A percentile compares a stretch with the other conserved stretches of the same genome.
Conservation (phyloP, 2,113 vertebrate genomes). For the Melanerpes aurifrons region DNA sequence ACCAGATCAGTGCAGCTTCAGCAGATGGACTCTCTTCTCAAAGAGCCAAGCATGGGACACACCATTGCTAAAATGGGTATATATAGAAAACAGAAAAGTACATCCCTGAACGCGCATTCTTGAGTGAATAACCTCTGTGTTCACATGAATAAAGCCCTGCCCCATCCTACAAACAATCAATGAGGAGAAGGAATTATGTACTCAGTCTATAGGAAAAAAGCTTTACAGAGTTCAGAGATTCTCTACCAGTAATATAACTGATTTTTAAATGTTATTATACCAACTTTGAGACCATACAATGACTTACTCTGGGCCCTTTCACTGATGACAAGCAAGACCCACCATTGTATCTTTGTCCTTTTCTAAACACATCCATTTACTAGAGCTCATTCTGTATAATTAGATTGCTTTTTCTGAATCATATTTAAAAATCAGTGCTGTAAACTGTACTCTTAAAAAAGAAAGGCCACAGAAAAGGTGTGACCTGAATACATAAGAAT, state of each 20-base stretch:
- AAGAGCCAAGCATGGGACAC: neutral
- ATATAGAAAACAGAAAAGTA: constrained; percentile 27
- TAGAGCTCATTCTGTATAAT: neutral
- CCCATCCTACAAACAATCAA: constrained; percentile 3
- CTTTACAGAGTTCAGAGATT: constrained; percentile 32
- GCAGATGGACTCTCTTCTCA: neutral
- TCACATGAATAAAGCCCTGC: constrained; percentile 1
- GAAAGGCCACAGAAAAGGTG: constrained; percentile 43
- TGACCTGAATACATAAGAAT: constrained; percentile 62
- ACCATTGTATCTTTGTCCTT: neutral
- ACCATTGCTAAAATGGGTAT: neutral
- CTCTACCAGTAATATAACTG: neutral
- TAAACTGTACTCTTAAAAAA: constrained; percentile 49
- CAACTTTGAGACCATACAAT: neutral
- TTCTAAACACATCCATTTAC: neutral
- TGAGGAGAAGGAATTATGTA: neutral
- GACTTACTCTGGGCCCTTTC: neutral
- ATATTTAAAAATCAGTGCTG: constrained; percentile 37
- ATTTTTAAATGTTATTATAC: neutral
- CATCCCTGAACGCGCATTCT: neutral
- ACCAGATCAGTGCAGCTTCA: neutral
- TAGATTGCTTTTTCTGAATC: constrained; percentile 24
- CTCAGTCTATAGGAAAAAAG: neutral
- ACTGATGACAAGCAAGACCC: neutral
- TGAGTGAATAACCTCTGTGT: neutral